Percentiles rank a stretch among this genome's conserved stretches.
These are phyloP conservation scores for Drosophila sordidula DNA, from an alignment of 2,888 invertebrate genomes.

Conservation along the genomic window DNA sequence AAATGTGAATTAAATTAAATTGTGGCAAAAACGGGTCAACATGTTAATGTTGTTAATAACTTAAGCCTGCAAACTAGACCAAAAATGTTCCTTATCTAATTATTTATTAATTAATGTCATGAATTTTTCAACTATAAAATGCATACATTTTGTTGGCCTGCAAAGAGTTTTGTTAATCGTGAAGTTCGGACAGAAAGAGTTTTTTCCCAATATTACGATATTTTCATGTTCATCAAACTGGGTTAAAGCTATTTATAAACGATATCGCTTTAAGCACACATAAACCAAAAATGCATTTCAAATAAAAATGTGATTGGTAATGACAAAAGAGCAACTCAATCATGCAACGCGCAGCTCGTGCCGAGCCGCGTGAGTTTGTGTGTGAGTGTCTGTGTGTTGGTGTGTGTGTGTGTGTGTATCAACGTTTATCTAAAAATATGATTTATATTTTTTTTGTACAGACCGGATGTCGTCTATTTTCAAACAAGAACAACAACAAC, in stretches of 20 bases:
- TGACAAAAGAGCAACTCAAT: slow-evolving; percentile 57
- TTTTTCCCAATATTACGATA: neutral
- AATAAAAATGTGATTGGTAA: slow-evolving; percentile 37
- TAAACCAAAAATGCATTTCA: slow-evolving; percentile 24
- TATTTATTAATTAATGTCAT: too few relatives aligned
- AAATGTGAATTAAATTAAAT: too few relatives aligned
- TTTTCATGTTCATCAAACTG: neutral
- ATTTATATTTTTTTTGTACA: slow-evolving; percentile 74
- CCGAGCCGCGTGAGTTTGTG: neutral
- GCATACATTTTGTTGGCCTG: too few relatives aligned
- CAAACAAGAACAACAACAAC: slow-evolving; percentile 59
- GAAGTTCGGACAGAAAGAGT: neutral
- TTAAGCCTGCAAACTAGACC: too few relatives aligned
- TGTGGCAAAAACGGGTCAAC: too few relatives aligned
- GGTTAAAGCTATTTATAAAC: neutral
- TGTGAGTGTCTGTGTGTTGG: slow-evolving; percentile 2
- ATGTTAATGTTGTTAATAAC: too few relatives aligned
- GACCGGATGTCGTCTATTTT: slow-evolving; percentile 84
- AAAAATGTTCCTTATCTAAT: too few relatives aligned
- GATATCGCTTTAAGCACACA: neutral
- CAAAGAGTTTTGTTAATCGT: too few relatives aligned
- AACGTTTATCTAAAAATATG: slow-evolving; percentile 77
- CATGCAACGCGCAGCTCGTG: slow-evolving; percentile 31
- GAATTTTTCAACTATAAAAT: too few relatives aligned
- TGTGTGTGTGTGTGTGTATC: slow-evolving; percentile 48